Evolutionary conservation across 1,140 invertebrate genomes (phyloP).

Genomic region (Cotesia chilonis): DNA sequence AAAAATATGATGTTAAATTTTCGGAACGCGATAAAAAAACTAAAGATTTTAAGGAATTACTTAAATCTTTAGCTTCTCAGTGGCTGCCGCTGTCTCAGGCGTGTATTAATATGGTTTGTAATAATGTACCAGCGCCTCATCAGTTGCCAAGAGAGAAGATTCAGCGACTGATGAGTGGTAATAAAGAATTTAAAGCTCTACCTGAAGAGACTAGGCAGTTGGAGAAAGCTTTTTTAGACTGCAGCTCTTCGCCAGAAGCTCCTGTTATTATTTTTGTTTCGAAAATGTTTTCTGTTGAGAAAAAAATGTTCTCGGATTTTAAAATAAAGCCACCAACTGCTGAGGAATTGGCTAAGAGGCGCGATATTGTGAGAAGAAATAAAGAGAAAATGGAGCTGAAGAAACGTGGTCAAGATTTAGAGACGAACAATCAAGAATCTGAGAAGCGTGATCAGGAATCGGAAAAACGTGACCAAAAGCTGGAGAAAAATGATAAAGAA

Average conservation of each 20-base stretch:
- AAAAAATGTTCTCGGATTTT: conserved; percentile 76
- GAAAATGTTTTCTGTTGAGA: conserved; percentile 91
- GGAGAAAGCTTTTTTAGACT: conserved; percentile 80
- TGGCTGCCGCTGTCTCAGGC: conserved; percentile 89
- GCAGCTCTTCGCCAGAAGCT: conserved; percentile 71
- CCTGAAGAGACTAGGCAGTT: conserved; percentile 76
- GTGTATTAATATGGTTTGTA: conserved; percentile 82
- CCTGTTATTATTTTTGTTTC: conserved; percentile 92
- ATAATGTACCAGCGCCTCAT: conserved; percentile 82
- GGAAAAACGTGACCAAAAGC: background rate
- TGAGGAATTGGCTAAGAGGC: conserved; percentile 78
- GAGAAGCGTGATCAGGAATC: no score
- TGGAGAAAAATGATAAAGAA: conserved; percentile 46
- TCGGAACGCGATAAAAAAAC: conserved; percentile 79
- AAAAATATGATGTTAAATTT: conserved; percentile 83
- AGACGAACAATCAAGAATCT: no score
- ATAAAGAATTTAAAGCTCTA: conserved; percentile 74
- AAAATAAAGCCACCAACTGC: conserved; percentile 76
- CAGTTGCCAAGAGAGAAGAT: conserved; percentile 81
- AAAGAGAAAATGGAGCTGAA: conserved; percentile 61
- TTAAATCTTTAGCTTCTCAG: conserved; percentile 84
- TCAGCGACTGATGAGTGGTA: conserved; percentile 65
- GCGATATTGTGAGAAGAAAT: conserved; percentile 74
- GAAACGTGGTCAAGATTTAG: background rate
- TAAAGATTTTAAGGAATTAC: conserved; percentile 79